These are phyloP conservation scores for Pharmacophagus antenor DNA, from an alignment of 2,888 invertebrate genomes.

Conservation along the genomic window DNA sequence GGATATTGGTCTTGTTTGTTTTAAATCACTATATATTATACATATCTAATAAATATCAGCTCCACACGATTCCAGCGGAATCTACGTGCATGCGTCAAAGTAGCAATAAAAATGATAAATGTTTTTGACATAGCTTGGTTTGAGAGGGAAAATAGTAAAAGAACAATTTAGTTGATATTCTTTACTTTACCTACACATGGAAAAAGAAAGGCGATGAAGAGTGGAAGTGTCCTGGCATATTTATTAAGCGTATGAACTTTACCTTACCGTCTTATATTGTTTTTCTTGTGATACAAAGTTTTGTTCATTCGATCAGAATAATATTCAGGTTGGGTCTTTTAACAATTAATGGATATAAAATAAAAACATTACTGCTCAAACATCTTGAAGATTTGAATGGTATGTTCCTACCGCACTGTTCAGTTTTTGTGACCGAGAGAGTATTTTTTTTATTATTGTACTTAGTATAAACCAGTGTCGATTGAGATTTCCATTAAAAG, in stretches of 20 bases:
- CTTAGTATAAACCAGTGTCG: too few species aligned
- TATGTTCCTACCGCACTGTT: too few species aligned
- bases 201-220: conserved; percentile 2
- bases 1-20: conserved; percentile 67
- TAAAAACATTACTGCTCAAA: too few species aligned
- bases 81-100: conserved; percentile 50
- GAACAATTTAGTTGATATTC: conserved; percentile 20
- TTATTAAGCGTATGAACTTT: not conserved
- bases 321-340: too few species aligned
- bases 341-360: too few species aligned
- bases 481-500: too few species aligned
- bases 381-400: too few species aligned
- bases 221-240: not conserved
- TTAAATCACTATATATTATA: conserved; percentile 65
- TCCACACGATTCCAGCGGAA: conserved; percentile 57
- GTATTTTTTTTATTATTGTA: too few species aligned
- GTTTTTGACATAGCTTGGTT: conserved; percentile 32
- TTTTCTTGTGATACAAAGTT: too few species aligned
- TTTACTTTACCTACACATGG: conserved; percentile 3
- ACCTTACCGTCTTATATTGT: too few species aligned
- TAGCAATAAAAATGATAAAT: conserved; percentile 66
- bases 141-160: conserved; percentile 17
- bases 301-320: too few species aligned
- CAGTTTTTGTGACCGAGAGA: too few species aligned
- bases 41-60: conserved; percentile 51